A percentile compares a stretch with the other conserved stretches of the same genome.
Conservation (phyloP, 2,113 vertebrate genomes). For the Guaruba guarouba region DNA sequence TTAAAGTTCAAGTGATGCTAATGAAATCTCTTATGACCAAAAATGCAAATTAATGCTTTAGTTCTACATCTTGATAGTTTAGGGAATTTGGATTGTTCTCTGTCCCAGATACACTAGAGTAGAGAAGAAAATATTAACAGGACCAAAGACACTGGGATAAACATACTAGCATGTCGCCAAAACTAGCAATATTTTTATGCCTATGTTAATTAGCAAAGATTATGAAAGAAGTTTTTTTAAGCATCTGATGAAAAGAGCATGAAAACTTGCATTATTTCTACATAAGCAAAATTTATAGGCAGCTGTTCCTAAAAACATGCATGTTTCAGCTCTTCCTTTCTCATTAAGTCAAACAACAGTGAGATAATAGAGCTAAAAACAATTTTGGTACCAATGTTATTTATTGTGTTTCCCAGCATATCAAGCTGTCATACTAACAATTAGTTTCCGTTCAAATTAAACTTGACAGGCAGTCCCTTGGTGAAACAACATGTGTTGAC, state of each 20-base stretch:
- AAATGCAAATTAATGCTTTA: slow-evolving; percentile 54
- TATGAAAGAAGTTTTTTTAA: background rate
- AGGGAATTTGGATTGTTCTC: background rate
- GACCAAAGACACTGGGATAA: background rate
- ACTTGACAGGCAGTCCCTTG: slow-evolving; percentile 75
- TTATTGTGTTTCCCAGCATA: background rate
- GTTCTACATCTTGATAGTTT: background rate
- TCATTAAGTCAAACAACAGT: background rate
- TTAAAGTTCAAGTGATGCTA: slow-evolving; percentile 57
- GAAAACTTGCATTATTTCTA: background rate
- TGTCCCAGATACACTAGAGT: background rate
- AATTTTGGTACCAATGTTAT: background rate
- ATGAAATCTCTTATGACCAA: slow-evolving; percentile 49
- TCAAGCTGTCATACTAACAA: slow-evolving; percentile 54
- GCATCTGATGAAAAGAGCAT: background rate
- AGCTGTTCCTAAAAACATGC: background rate
- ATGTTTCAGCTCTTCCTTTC: slow-evolving; percentile 5
- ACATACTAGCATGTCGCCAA: background rate
- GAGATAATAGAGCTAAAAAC: background rate
- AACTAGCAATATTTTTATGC: background rate
- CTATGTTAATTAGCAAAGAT: background rate
- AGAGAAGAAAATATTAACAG: background rate
- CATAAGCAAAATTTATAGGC: background rate
- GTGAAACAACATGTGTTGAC: slow-evolving; percentile 72
- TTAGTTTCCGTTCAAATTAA: slow-evolving; percentile 69